These are phyloP conservation scores for Prochilodus magdalenae DNA, from an alignment of 2,113 vertebrate genomes.

Conservation along the genomic window DNA sequence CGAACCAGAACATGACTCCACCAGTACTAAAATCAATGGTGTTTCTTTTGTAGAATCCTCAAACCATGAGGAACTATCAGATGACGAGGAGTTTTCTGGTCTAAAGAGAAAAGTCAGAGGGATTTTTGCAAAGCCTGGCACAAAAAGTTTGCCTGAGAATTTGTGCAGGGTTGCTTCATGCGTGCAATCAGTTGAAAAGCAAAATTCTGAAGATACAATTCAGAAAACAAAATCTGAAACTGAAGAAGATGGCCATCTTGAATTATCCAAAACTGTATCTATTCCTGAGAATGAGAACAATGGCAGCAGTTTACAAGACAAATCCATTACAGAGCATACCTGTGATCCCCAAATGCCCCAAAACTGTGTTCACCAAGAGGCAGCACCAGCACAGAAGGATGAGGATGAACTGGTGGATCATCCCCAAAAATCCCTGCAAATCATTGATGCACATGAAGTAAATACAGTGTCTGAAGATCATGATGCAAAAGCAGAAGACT, in stretches of 20 bases:
- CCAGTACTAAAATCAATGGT: background rate
- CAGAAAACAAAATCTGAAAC: background rate
- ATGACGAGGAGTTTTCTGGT: constrained; percentile 49
- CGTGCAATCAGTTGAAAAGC: background rate
- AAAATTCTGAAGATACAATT: background rate
- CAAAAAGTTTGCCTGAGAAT: background rate
- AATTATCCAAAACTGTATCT: background rate
- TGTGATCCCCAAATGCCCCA: background rate
- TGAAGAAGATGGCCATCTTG: background rate
- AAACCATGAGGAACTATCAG: constrained; percentile 46
- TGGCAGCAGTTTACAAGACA: background rate
- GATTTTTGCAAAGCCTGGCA: constrained; percentile 2
- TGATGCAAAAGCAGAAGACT: background rate
- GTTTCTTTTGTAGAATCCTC: background rate
- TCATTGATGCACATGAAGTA: background rate
- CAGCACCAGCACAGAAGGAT: background rate
- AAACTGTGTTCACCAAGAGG: background rate
- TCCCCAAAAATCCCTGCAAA: background rate
- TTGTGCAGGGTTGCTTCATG: background rate
- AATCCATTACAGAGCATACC: background rate
- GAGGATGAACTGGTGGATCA: background rate
- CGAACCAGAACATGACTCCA: background rate
- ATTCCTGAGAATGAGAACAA: background rate
- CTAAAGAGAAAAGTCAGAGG: constrained; percentile 51
- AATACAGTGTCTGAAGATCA: background rate